Evolutionary conservation across 2,888 invertebrate species (phyloP).

Genomic region (Chelonus formosanus): DNA sequence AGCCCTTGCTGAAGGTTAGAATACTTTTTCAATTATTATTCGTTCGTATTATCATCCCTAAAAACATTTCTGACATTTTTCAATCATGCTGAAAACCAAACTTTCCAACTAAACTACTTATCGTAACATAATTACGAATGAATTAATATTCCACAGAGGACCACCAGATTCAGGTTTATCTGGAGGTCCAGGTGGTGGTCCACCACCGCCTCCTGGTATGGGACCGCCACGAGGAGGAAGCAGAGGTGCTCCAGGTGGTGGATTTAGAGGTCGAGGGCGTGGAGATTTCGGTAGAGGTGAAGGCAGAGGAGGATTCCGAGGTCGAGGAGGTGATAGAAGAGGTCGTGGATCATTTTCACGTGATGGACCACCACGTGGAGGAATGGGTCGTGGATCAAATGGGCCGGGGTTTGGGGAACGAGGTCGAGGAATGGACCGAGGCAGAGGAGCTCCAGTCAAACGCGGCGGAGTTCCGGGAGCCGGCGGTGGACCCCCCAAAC

Average conservation of each 20-base stretch:
- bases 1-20: no score
- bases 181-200: constrained; percentile 53
- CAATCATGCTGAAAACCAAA: no score
- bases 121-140: no score
- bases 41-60: no score
- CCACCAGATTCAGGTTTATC: constrained; percentile 57
- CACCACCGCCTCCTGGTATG: constrained; percentile 56
- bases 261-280: constrained; percentile 56
- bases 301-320: constrained; percentile 53
- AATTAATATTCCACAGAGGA: constrained; percentile 43
- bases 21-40: no score
- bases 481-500: constrained; percentile 70
- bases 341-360: constrained; percentile 40
- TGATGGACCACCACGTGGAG: constrained; percentile 42
- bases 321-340: constrained; percentile 21
- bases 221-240: constrained; percentile 57
- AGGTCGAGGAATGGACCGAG: constrained; percentile 55
- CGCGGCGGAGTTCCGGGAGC: constrained; percentile 68
- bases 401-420: constrained; percentile 66
- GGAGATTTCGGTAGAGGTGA: constrained; percentile 63
- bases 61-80: no score
- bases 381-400: constrained; percentile 51
- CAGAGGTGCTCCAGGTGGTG: constrained; percentile 52
- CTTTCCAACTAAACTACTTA: no score
- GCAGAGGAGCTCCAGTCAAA: constrained; percentile 62